These are phyloP conservation scores for Drosophila lowei DNA, from an alignment of 1,140 invertebrate genomes.

Conservation along the genomic window DNA sequence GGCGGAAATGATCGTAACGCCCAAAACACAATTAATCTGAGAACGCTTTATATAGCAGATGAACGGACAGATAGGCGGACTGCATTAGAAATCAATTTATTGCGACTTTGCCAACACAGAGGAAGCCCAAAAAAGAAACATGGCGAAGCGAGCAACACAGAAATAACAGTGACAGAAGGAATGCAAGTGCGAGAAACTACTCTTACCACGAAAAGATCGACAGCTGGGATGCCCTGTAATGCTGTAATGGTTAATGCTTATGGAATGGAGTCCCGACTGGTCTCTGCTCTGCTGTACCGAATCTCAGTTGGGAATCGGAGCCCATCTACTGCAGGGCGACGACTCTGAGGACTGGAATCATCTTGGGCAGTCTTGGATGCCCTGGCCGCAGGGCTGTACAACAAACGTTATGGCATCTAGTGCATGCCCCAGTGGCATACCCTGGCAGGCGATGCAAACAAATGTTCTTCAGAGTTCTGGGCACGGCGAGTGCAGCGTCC, in stretches of 20 bases:
- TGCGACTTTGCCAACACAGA: constrained; percentile 65
- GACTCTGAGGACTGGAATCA: no score
- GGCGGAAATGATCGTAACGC: constrained; percentile 51
- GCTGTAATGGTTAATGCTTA: no score
- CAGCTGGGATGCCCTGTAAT: background rate
- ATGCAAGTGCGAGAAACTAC: background rate
- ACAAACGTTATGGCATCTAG: background rate
- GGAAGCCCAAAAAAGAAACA: constrained; percentile 19
- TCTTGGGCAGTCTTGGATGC: no score
- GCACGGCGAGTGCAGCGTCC: constrained; percentile 35
- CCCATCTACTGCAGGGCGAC: no score
- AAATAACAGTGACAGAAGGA: constrained; percentile 10
- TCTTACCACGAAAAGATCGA: background rate
- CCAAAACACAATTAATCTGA: constrained; percentile 44
- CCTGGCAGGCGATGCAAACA: background rate
- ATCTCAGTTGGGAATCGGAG: no score
- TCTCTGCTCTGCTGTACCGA: no score
- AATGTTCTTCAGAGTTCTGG: constrained; percentile 6
- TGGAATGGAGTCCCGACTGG: no score
- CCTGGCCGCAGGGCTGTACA: no score
- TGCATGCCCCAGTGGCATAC: constrained; percentile 1
- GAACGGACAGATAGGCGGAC: constrained; percentile 49
- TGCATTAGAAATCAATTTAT: constrained; percentile 78
- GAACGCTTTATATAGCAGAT: constrained; percentile 29
- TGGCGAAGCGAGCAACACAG: constrained; percentile 1